Conservation (phyloP, 2,888 invertebrate genomes). For the Dilophus febrilis region DNA sequence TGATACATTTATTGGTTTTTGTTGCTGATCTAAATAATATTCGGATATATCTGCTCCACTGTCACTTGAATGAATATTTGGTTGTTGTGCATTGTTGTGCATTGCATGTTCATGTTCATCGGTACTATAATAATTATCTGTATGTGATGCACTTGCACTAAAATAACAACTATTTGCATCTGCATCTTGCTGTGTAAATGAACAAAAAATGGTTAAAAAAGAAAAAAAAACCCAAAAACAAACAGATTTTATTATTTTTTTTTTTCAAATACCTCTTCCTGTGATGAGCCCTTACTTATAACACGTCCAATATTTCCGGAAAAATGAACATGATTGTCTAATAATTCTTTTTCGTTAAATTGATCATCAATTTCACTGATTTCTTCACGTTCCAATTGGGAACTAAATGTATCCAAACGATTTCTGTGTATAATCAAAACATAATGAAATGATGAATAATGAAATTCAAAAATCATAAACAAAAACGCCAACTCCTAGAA, state of each 20-base stretch:
- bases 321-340: slow-evolving; percentile 1
- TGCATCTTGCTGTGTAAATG: slow-evolving; percentile 6
- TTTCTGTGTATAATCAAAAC: too few species aligned
- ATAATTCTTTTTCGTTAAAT: slow-evolving; percentile 8
- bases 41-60: slow-evolving; percentile 11
- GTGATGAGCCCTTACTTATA: slow-evolving; percentile 1
- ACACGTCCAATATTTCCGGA: neutral
- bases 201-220: neutral
- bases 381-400: slow-evolving; percentile 8
- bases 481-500: too few species aligned
- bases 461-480: too few species aligned
- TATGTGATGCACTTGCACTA: slow-evolving; percentile 12
- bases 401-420: slow-evolving; percentile 6
- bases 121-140: slow-evolving; percentile 11
- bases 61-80: slow-evolving; percentile 9
- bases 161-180: slow-evolving; percentile 12
- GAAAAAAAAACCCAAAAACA: neutral
- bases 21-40: slow-evolving; percentile 6
- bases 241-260: too few species aligned
- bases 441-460: too few species aligned
- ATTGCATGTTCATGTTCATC: slow-evolving; percentile 10
- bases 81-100: slow-evolving; percentile 1
- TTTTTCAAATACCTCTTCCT: slow-evolving; percentile 1
- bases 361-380: slow-evolving; percentile 10
- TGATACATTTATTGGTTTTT: neutral